A percentile compares a stretch with the other conserved stretches of the same genome.
phyloP scores from a whole-genome alignment of 2,888 invertebrate species.

The Dasysyrphus tricinctus region DNA sequence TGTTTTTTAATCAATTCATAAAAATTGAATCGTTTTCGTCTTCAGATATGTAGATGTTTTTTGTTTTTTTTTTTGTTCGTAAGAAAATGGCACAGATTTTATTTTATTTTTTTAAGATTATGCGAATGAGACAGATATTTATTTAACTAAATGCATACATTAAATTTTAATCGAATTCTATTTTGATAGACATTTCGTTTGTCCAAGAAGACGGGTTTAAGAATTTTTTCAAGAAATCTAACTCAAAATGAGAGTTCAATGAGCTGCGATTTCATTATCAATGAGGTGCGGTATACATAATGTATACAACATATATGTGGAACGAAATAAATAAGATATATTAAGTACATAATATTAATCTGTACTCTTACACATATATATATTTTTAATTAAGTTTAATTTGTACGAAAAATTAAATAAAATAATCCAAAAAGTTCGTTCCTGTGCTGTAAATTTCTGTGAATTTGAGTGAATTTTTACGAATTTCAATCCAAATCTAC shows the following conservation, averaged over 20 bases:
- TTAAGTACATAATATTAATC: too few relatives aligned
- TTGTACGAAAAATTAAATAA: too few relatives aligned
- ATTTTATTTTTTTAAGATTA: neutral
- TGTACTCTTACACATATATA: too few relatives aligned
- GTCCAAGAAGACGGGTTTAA: neutral
- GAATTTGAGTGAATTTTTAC: too few relatives aligned
- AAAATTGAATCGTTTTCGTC: neutral
- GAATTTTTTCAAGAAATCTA: neutral
- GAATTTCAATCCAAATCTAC: too few relatives aligned
- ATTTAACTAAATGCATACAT: slow-evolving; percentile 10
- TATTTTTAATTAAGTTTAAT: too few relatives aligned
- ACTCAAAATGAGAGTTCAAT: neutral
- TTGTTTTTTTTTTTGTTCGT: neutral
- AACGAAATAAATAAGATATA: too few relatives aligned
- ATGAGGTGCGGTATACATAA: neutral
- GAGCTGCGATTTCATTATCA: neutral
- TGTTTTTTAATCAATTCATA: neutral
- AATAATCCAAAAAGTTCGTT: too few relatives aligned
- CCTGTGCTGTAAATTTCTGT: too few relatives aligned
- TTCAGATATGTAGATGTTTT: neutral
- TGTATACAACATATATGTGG: neutral
- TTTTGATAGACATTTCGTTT: neutral
- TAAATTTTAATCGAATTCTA: slow-evolving; percentile 4
- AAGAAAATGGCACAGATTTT: slow-evolving; percentile 22
- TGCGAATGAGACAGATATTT: neutral